phyloP scores from a whole-genome alignment of 2,888 invertebrate genomes.

The Diadegma fenestrale region DNA sequence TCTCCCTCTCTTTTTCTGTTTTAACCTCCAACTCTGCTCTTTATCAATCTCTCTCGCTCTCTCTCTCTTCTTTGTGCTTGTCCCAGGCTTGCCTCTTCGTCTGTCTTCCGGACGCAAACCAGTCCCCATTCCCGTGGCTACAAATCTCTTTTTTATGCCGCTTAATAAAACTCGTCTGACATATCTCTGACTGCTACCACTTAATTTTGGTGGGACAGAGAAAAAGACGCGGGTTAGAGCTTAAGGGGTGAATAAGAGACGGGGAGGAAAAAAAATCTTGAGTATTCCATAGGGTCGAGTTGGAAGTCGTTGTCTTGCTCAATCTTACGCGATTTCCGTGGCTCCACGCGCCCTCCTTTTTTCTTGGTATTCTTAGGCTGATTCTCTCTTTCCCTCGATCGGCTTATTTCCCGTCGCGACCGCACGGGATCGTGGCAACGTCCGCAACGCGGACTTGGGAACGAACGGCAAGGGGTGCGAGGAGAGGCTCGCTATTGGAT shows the following conservation, averaged over 20 bases:
- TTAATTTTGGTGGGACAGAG: slow-evolving; percentile 80
- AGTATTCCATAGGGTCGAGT: slow-evolving; percentile 46
- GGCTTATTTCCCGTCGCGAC: slow-evolving; percentile 57
- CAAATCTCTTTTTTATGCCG: slow-evolving; percentile 84
- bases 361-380: background rate
- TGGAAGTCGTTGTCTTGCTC: slow-evolving; percentile 50
- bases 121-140: slow-evolving; percentile 72
- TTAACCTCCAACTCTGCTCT: slow-evolving; percentile 29
- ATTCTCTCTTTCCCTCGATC: slow-evolving; percentile 31
- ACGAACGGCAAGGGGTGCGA: slow-evolving; percentile 1
- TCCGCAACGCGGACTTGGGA: slow-evolving; percentile 9
- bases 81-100: background rate
- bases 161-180: slow-evolving; percentile 84
- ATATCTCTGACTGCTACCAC: slow-evolving; percentile 84
- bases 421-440: slow-evolving; percentile 21
- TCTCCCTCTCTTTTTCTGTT: slow-evolving; percentile 32
- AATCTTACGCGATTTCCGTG: slow-evolving; percentile 34
- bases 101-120: slow-evolving; percentile 33
- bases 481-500: background rate
- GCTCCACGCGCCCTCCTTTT: background rate
- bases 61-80: slow-evolving; percentile 13
- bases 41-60: background rate
- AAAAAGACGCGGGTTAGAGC: slow-evolving; percentile 27
- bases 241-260: slow-evolving; percentile 5
- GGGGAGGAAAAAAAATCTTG: slow-evolving; percentile 27